Percentiles rank a stretch among this genome's conserved stretches.
Evolutionary conservation across 2,888 invertebrate genomes (phyloP).

Genomic region (Drosophila demipolita): DNA sequence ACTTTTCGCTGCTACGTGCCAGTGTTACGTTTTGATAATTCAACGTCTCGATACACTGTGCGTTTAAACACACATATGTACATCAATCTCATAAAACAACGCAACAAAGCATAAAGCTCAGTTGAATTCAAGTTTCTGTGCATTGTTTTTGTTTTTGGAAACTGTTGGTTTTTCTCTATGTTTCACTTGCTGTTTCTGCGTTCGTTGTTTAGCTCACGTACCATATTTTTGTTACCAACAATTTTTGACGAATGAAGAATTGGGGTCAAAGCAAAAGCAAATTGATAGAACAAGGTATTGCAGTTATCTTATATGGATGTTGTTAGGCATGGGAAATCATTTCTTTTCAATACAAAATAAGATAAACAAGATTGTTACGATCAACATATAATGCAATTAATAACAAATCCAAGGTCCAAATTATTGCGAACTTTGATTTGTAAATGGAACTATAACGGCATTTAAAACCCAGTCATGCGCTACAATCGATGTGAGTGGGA

Average conservation of each 20-base stretch:
- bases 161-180: slow-evolving; percentile 44
- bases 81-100: slow-evolving; percentile 52
- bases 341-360: slow-evolving; percentile 11
- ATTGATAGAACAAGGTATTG: slow-evolving; percentile 27
- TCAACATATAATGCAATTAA: slow-evolving; percentile 39
- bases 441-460: slow-evolving; percentile 23
- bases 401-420: slow-evolving; percentile 78
- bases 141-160: slow-evolving; percentile 34
- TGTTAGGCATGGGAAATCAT: slow-evolving; percentile 17
- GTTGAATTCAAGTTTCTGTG: slow-evolving; percentile 51
- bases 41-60: slow-evolving; percentile 38
- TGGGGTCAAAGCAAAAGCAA: slow-evolving; percentile 55
- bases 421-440: slow-evolving; percentile 55
- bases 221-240: slow-evolving; percentile 35
- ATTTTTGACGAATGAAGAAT: slow-evolving; percentile 42
- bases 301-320: background rate
- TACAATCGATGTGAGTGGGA: slow-evolving; percentile 21
- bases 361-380: background rate
- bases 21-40: background rate
- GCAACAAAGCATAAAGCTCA: slow-evolving; percentile 55
- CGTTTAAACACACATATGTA: background rate
- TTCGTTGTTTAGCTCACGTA: slow-evolving; percentile 71
- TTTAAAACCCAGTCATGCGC: slow-evolving; percentile 50
- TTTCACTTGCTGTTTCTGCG: slow-evolving; percentile 41
- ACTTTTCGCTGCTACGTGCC: background rate